Evolutionary conservation across 2,113 vertebrate genomes (phyloP).

Genomic region (Talpa occidentalis): DNA sequence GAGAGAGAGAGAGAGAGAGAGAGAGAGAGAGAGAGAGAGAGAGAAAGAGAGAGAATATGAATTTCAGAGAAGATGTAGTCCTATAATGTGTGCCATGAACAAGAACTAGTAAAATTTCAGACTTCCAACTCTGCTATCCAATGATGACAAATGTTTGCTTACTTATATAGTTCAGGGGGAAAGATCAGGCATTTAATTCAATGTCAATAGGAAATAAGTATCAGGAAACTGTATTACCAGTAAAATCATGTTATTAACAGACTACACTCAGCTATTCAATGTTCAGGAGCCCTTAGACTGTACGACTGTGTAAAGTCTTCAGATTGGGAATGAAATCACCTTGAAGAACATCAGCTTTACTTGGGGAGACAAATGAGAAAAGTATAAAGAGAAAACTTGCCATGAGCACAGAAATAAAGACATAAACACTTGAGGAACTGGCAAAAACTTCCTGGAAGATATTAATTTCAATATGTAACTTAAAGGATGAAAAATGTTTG

Average conservation of each 20-base stretch:
- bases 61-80: neutral
- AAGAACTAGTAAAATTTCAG: neutral
- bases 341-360: neutral
- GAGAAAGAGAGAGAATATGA: too few species aligned
- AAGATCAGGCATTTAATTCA: neutral
- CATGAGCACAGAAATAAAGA: neutral
- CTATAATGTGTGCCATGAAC: neutral
- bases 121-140: neutral
- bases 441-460: neutral
- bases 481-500: neutral
- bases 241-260: neutral
- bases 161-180: neutral
- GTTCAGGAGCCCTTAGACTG: neutral
- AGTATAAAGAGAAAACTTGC: neutral
- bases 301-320: neutral
- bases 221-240: neutral
- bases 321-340: neutral
- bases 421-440: neutral
- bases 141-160: neutral
- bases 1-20: fast-evolving
- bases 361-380: neutral
- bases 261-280: neutral
- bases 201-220: neutral
- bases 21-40: neutral
- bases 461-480: neutral